phyloP scores from a whole-genome alignment of 2,113 vertebrate species.

The Rhizomys pruinosus region DNA sequence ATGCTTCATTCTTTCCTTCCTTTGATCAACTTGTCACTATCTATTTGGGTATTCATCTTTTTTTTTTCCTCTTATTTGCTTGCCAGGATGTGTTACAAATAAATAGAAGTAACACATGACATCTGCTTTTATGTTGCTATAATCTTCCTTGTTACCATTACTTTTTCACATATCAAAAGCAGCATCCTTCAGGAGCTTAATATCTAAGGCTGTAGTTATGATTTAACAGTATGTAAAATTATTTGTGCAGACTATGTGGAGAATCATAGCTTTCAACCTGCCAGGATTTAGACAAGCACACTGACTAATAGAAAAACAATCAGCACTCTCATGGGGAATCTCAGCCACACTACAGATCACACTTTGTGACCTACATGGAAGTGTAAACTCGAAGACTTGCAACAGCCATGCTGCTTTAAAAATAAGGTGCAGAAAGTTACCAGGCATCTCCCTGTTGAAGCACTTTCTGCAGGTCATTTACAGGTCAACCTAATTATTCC shows the following conservation, averaged over 20 bases:
- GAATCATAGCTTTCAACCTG: not conserved
- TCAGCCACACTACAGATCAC: not conserved
- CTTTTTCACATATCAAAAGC: slow-evolving; percentile 7
- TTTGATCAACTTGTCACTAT: slow-evolving; percentile 47
- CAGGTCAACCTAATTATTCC: not conserved
- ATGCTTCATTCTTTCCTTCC: not conserved
- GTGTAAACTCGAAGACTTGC: not conserved
- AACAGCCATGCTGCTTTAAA: not conserved
- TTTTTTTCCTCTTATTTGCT: slow-evolving; percentile 54
- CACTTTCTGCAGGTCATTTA: not conserved
- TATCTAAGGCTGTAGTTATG: not conserved
- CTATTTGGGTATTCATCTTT: slow-evolving; percentile 54
- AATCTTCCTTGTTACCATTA: not conserved
- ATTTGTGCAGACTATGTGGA: not conserved
- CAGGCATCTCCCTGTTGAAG: not conserved
- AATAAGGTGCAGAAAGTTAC: not conserved
- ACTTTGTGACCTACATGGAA: not conserved
- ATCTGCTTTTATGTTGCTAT: not conserved
- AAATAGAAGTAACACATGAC: not conserved
- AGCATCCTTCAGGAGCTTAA: not conserved
- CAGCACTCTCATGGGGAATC: not conserved
- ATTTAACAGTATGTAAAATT: slow-evolving; percentile 7
- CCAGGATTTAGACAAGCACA: not conserved
- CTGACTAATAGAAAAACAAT: not conserved
- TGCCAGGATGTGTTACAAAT: not conserved